A percentile compares a stretch with the other conserved stretches of the same genome.
phyloP scores from a whole-genome alignment of 1,140 invertebrate genomes.

The Oedothorax gibbosus region DNA sequence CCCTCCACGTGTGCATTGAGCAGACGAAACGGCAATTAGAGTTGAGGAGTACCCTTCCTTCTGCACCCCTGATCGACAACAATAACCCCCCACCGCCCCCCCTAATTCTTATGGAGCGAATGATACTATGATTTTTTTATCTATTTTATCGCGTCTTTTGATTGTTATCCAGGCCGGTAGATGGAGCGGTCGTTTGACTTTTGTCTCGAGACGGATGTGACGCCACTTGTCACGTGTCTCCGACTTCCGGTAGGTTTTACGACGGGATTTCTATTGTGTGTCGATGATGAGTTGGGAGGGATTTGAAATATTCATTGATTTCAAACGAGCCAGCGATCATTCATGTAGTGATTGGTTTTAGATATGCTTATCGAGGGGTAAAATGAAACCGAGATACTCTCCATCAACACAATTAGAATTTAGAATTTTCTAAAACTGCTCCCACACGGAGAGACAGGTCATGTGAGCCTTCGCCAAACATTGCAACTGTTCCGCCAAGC shows the following conservation, averaged over 20 bases:
- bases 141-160: slow-evolving; percentile 26
- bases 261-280: slow-evolving; percentile 26
- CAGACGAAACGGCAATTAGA: slow-evolving; percentile 42
- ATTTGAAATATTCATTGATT: no score
- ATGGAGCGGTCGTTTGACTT: slow-evolving; percentile 44
- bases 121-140: neutral
- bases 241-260: slow-evolving; percentile 30
- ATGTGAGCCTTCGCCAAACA: no score
- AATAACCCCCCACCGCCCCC: slow-evolving; percentile 22
- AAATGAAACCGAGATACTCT: no score
- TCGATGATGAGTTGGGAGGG: no score
- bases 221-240: slow-evolving; percentile 56
- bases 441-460: no score
- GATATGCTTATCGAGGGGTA: no score
- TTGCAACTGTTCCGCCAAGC: no score
- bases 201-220: slow-evolving; percentile 51
- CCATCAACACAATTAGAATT: no score
- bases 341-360: no score
- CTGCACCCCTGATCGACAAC: slow-evolving; percentile 28
- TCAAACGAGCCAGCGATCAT: no score
- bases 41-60: slow-evolving; percentile 8
- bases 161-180: slow-evolving; percentile 29
- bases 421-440: no score
- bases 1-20: slow-evolving; percentile 30
- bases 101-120: neutral